Evolutionary conservation across 2,797 vertebrate genomes (phyloP).

Genomic region (Amphiprion clarkii): DNA sequence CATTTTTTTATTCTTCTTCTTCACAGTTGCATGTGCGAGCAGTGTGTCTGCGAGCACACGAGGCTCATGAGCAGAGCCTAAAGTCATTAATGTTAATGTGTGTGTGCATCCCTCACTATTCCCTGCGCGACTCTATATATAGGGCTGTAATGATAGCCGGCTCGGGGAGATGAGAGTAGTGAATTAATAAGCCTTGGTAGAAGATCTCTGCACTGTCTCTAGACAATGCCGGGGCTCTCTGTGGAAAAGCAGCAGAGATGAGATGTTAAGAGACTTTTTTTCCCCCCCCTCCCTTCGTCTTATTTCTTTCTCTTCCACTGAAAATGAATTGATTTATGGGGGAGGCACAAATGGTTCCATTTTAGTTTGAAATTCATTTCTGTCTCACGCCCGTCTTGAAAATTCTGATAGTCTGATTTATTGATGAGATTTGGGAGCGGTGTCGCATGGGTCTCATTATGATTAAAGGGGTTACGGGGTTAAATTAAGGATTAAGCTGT

Average conservation of each 20-base stretch:
- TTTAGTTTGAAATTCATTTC: conserved; percentile 61
- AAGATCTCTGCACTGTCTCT: conserved; percentile 82
- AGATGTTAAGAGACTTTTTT: conserved; percentile 71
- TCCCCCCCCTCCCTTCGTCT: neutral
- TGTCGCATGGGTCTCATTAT: conserved; percentile 23
- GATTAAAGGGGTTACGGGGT: conserved; percentile 43
- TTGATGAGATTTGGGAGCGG: conserved; percentile 56
- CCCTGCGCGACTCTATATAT: conserved; percentile 87
- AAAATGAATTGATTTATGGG: conserved; percentile 72
- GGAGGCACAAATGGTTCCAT: conserved; percentile 58
- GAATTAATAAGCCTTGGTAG: conserved; percentile 86
- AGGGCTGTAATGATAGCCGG: conserved; percentile 87
- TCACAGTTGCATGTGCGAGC: conserved; percentile 59
- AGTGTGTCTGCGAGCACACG: conserved; percentile 50
- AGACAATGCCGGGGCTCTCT: conserved; percentile 79
- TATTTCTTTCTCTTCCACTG: conserved; percentile 54
- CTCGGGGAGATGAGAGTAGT: conserved; percentile 85
- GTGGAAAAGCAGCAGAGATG: conserved; percentile 77
- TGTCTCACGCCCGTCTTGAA: conserved; percentile 44
- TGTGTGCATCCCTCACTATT: conserved; percentile 84
- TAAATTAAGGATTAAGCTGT: conserved; percentile 46
- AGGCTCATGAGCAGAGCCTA: conserved; percentile 76
- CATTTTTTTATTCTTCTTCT: neutral
- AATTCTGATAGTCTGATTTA: conserved; percentile 64
- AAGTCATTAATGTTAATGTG: conserved; percentile 88